Base-by-base conservation (phyloP, 2,797 vertebrate genomes). In the Anguilla anguilla region DNA sequence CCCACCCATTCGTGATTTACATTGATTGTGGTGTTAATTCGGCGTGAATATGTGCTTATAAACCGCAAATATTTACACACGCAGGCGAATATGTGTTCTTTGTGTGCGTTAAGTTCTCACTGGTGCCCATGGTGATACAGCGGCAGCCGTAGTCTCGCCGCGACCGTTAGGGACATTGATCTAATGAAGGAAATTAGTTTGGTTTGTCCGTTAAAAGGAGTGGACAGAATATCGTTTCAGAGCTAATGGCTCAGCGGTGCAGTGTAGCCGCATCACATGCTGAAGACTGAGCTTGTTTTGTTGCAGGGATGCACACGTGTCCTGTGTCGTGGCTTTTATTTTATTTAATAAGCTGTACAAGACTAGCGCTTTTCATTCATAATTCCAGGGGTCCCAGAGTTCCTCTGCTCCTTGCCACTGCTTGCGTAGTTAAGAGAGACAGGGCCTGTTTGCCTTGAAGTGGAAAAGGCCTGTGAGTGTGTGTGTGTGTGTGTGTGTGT, bases 321-420 rank as follows among this genome's bases (percentile, higher is more conserved):
- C 69, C 28, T 35, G 28, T 72, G 11, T 11, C 9, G 3, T 35
- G 31, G 28, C n/a, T 39, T 39, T 39, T 39, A 2, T 72, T 13
- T 77, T 77, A 77, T 15, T 35, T 31, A 28, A 57, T 77, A 17
- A 67, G 49, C 85, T 61, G 64, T 53, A 72, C 86, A 88, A 83
- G 86, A 74, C 11, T 15, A 35, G 69, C 28, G 11, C 28, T 74
- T 57, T 74, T 74, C 11, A 74, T 74, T 74, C 28, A 15, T 74
- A 17, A 35, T 74, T 74, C 31, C 69, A 3, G 28, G 10, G 28
- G 69, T 10, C 69, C 35, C 28, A 15, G 69, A 17, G 69, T 74
- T 74, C 25, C 31, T 28, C 22, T 25, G 31, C 17, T 74, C 28
- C 28, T 74, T 31, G 35, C 69, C 69, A 15, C 69, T 74, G 69